Conservation (phyloP, 2,113 vertebrate genomes). For the Aythya baeri region DNA sequence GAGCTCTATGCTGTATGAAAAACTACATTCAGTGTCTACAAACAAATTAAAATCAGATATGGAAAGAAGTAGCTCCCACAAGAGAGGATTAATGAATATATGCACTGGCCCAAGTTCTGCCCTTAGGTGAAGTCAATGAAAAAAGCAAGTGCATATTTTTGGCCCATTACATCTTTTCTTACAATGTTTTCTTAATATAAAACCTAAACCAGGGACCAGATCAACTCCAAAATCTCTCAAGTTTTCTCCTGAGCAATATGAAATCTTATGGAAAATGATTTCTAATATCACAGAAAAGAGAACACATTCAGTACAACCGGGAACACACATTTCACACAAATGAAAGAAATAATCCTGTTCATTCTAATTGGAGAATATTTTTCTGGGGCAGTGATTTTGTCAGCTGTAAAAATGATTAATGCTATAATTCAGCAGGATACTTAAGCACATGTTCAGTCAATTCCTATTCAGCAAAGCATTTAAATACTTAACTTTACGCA, state of each 20-base stretch:
- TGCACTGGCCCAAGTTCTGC: neutral
- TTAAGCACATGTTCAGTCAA: conserved; percentile 74
- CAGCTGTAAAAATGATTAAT: conserved; percentile 74
- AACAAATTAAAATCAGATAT: conserved; percentile 59
- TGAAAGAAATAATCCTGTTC: conserved; percentile 65
- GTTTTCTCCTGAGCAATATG: conserved; percentile 67
- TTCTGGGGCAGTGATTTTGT: conserved; percentile 72
- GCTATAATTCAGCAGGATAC: conserved; percentile 60
- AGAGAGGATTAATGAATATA: conserved; percentile 40
- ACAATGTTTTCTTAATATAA: conserved; percentile 53
- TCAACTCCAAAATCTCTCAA: conserved; percentile 53
- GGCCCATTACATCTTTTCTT: conserved; percentile 16
- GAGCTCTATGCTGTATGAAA: neutral
- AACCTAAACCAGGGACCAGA: conserved; percentile 57
- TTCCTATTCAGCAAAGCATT: conserved; percentile 69
- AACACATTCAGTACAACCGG: conserved; percentile 43
- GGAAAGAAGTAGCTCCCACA: conserved; percentile 44
- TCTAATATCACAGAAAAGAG: conserved; percentile 64
- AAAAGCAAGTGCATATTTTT: conserved; percentile 41
- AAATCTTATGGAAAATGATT: conserved; percentile 66
- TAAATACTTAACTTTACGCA: conserved; percentile 67
- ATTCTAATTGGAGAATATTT: conserved; percentile 73
- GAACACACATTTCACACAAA: conserved; percentile 63
- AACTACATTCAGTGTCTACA: neutral
- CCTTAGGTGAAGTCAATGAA: conserved; percentile 54